A percentile compares a stretch with the other conserved stretches of the same genome.
These are phyloP conservation scores for Muscicapa comitata DNA, from an alignment of 2,797 vertebrate genomes.

Conservation along the genomic window DNA sequence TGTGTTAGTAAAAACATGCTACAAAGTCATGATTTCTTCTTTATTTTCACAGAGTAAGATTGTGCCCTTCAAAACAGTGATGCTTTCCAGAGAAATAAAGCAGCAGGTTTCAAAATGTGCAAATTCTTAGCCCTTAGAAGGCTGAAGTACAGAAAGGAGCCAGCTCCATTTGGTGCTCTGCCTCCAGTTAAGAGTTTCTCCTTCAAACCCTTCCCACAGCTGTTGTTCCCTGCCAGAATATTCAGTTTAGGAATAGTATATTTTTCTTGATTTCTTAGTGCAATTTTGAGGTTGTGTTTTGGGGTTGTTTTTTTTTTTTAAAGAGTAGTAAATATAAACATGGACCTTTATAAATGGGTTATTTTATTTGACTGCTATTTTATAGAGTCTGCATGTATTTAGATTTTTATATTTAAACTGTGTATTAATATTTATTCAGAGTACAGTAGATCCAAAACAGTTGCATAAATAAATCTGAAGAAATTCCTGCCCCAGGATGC, in stretches of 20 bases:
- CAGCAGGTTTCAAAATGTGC: background rate
- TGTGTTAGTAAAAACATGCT: background rate
- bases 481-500: conserved; percentile 1
- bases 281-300: background rate
- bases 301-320: background rate
- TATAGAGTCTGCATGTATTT: background rate
- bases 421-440: background rate
- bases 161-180: background rate
- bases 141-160: background rate
- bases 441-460: background rate
- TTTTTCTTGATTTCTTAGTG: background rate
- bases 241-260: background rate
- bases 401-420: background rate
- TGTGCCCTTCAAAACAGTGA: background rate
- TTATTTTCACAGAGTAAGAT: background rate
- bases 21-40: background rate
- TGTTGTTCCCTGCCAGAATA: background rate
- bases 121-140: background rate
- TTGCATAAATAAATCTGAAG: background rate
- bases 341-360: background rate
- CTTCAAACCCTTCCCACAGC: background rate
- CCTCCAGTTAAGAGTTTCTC: background rate
- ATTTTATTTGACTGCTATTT: background rate
- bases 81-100: background rate
- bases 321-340: background rate